Base-by-base conservation (phyloP, 2,113 vertebrate species). In the Tychaedon coryphoeus region DNA sequence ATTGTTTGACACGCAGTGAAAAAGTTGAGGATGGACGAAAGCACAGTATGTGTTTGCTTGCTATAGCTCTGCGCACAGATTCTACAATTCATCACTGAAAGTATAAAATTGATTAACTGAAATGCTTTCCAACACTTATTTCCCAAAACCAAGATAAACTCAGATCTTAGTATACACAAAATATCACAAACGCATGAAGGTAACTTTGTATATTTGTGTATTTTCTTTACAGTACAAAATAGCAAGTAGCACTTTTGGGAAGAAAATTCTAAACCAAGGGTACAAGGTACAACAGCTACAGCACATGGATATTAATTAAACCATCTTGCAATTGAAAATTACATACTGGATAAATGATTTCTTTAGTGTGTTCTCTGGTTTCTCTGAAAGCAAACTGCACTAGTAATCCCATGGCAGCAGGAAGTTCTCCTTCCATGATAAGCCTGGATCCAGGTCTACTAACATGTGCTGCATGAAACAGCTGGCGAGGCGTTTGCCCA, bases 331-430 rank as follows among this genome's bases (percentile, higher is more conserved):
- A 92, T 34, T 73, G 20, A 88, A 71, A 94, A 16, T 58, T 25
- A 95, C 97, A 24, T 98, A 99, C 99, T 94, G 99, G 99, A 94
- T 98, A 98, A 34, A 97, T 70, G 14, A 98, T 90, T 86, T 99
- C 99, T 94, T 99, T 99, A 90, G 96, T 84, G 29, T 98, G 98
- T 62, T 99, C 99, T 87, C 98, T 97, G 61, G 97, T 98, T 96
- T 99, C 99, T 90, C 99, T 98, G 97, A 99, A 99, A 84, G 99
- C 99, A 92, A 99, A 98, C 92, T 99, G 99, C 54, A 99, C 99
- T 42, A 99, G 97, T 64, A 99, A 96, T 29, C 99, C 99, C 98
- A 99, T 99, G 42, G 99, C 99, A 57, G 99, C 99, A 14, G 99
- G 99, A 82, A 99, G 98, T 90, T 99, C 99, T 42, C 99, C 99